phyloP scores from a whole-genome alignment of 2,888 invertebrate species.

The Andrena haemorrhoa region DNA sequence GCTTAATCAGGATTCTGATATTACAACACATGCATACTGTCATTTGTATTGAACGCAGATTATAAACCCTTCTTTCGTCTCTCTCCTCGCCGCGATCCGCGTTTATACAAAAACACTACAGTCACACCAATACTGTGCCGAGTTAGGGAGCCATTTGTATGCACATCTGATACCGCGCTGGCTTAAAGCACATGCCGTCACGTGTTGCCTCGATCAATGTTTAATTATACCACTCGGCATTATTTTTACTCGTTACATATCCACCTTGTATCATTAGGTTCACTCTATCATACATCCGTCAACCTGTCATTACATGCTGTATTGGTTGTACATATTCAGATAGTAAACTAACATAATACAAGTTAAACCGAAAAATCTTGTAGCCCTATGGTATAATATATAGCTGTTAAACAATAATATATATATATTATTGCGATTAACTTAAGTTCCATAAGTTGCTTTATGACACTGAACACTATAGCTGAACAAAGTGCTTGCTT shows the following conservation, averaged over 20 bases:
- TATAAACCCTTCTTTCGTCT: slow-evolving; percentile 55
- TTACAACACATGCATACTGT: slow-evolving; percentile 72
- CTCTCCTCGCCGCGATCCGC: slow-evolving; percentile 55
- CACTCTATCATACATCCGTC: slow-evolving; percentile 70
- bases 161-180: slow-evolving; percentile 73
- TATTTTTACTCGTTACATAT: slow-evolving; percentile 59
- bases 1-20: slow-evolving; percentile 74
- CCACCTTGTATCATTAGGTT: slow-evolving; percentile 64
- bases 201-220: slow-evolving; percentile 61
- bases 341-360: slow-evolving; percentile 79
- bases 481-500: slow-evolving; percentile 51
- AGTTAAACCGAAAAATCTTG: slow-evolving; percentile 71
- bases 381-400: slow-evolving; percentile 65
- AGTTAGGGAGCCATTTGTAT: slow-evolving; percentile 69
- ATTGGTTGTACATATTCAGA: slow-evolving; percentile 81
- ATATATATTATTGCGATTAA: slow-evolving; percentile 56
- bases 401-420: slow-evolving; percentile 43
- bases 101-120: slow-evolving; percentile 70
- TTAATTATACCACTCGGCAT: slow-evolving; percentile 61
- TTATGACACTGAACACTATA: slow-evolving; percentile 64
- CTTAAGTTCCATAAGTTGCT: slow-evolving; percentile 58
- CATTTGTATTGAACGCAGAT: slow-evolving; percentile 66
- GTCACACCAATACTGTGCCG: slow-evolving; percentile 67
- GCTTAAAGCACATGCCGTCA: slow-evolving; percentile 67
- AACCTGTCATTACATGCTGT: slow-evolving; percentile 69